Percentiles rank a stretch among this genome's conserved stretches.
Conservation (phyloP, 35 echinoderm and acorn worm genomes). For the Strongylocentrotus purpuratus region DNA sequence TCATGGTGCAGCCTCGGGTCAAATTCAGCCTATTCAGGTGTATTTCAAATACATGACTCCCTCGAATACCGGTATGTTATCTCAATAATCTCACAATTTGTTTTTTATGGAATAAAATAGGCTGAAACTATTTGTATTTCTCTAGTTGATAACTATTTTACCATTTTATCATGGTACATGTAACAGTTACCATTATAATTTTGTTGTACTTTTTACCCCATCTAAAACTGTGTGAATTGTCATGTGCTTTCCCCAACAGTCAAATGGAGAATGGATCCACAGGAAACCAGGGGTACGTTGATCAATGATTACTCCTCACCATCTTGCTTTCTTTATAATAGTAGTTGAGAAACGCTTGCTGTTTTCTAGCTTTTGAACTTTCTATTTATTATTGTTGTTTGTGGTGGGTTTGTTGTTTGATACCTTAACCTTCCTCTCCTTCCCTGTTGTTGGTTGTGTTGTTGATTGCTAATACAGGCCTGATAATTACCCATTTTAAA, state of each 20-base stretch:
- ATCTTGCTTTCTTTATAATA: background rate
- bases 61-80: too few species aligned
- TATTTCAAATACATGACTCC: too few species aligned
- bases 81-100: too few species aligned
- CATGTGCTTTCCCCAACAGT: conserved; percentile 26
- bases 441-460: background rate
- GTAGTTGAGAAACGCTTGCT: background rate
- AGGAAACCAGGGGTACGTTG: conserved; percentile 5
- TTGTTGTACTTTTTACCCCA: background rate
- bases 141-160: too few species aligned
- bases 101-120: too few species aligned
- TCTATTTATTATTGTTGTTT: background rate
- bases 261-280: conserved; percentile 19
- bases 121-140: too few species aligned
- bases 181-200: too few species aligned
- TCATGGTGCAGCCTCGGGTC: too few species aligned
- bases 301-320: background rate
- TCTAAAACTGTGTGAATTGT: background rate
- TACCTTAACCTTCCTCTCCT: background rate
- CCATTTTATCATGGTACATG: too few species aligned
- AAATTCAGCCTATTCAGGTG: too few species aligned
- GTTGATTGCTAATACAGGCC: too few species aligned
- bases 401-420: background rate
- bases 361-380: background rate
- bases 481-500: too few species aligned